These are phyloP conservation scores for Rambutsinella grinnellia DNA, from an alignment of 2,888 invertebrate genomes.

Conservation along the genomic window DNA sequence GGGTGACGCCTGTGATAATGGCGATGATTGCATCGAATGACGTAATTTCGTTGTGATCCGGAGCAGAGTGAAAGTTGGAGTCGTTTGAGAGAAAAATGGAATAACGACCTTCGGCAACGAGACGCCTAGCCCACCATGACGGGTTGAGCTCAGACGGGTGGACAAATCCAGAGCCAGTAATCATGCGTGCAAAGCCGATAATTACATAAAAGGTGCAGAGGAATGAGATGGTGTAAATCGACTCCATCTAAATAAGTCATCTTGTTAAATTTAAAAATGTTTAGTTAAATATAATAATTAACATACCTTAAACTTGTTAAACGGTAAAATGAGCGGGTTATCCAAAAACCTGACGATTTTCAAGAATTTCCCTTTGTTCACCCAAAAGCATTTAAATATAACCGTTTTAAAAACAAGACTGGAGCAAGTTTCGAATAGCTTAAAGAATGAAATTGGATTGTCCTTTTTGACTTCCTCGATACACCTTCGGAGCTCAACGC, in stretches of 20 bases:
- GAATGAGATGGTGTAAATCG: background rate
- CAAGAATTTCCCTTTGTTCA: conserved; percentile 16
- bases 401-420: conserved; percentile 25
- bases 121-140: conserved; percentile 29
- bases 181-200: conserved; percentile 35
- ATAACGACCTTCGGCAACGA: conserved; percentile 43
- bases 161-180: conserved; percentile 36
- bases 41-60: conserved; percentile 10
- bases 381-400: conserved; percentile 37
- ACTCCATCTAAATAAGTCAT: conserved; percentile 26
- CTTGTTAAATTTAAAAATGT: too few species aligned
- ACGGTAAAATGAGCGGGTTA: conserved; percentile 18
- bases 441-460: conserved; percentile 40
- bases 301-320: conserved; percentile 28
- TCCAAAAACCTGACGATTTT: conserved; percentile 27
- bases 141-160: conserved; percentile 11
- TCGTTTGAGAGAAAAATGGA: conserved; percentile 36
- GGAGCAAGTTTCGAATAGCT: conserved; percentile 33
- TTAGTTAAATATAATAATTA: background rate
- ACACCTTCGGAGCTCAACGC: conserved; percentile 21
- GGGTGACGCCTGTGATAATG: conserved; percentile 13
- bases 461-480: conserved; percentile 25
- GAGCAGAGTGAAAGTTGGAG: conserved; percentile 18
- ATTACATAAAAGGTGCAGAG: conserved; percentile 27
- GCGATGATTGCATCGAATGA: conserved; percentile 21